Conservation (phyloP, 2,113 vertebrate genomes). For the Leucoraja erinaceus region DNA sequence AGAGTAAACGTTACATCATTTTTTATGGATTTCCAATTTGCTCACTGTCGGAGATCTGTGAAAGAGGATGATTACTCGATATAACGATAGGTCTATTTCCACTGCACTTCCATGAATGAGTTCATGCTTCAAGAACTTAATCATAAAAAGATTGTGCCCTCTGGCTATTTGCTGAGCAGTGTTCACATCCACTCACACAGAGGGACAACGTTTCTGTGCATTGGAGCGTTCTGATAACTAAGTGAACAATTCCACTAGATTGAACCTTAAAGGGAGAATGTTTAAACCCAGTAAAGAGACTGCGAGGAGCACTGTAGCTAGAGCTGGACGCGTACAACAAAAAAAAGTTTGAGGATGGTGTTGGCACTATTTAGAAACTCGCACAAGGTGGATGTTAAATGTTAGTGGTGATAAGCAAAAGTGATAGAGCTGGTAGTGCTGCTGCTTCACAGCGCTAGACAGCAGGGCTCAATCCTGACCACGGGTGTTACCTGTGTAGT, state of each 20-base stretch:
- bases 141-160: neutral
- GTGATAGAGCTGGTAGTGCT: no score
- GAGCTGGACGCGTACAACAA: neutral
- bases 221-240: neutral
- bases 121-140: neutral
- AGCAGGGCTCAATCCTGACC: no score
- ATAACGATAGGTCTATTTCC: neutral
- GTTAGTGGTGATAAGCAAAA: neutral
- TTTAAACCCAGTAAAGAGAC: neutral
- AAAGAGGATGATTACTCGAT: neutral
- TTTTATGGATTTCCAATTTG: neutral
- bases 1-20: neutral
- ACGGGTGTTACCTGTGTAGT: no score
- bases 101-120: neutral
- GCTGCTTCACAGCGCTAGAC: no score
- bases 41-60: neutral
- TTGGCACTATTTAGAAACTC: neutral
- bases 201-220: neutral
- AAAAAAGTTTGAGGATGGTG: neutral
- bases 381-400: neutral
- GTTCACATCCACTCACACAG: neutral
- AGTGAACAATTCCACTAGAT: neutral
- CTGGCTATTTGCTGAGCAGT: neutral
- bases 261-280: neutral
- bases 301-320: no score